phyloP scores from a whole-genome alignment of 2,797 vertebrate species.

The Callimico goeldii region DNA sequence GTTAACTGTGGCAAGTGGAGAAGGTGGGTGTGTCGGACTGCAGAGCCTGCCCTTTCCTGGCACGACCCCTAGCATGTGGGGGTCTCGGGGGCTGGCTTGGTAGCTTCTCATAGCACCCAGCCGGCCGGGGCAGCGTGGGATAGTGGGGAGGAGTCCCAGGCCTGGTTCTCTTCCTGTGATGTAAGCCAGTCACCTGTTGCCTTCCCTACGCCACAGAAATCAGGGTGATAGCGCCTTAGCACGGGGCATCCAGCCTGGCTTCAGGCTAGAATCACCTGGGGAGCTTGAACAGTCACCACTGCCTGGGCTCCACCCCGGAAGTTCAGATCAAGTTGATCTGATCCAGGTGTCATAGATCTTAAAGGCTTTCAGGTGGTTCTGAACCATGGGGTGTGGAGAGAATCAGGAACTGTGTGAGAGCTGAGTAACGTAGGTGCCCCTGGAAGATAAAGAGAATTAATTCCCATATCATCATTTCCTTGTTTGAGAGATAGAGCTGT shows the following conservation, averaged over 20 bases:
- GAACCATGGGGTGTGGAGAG: background rate
- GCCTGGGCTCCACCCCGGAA: background rate
- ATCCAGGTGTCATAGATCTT: background rate
- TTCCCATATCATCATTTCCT: background rate
- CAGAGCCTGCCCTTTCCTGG: background rate
- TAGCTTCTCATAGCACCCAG: background rate
- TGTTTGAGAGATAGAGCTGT: background rate
- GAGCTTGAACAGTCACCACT: too few relatives aligned
- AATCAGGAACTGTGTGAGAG: background rate
- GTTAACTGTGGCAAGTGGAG: too few relatives aligned
- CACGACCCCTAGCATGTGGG: background rate
- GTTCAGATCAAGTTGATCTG: background rate
- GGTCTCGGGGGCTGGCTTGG: background rate
- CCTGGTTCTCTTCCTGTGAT: background rate
- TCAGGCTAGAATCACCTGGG: background rate
- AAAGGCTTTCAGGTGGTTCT: background rate
- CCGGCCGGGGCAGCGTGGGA: background rate
- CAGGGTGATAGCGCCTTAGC: rapidly evolving
- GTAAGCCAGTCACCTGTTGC: background rate
- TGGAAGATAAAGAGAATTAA: background rate
- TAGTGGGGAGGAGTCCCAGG: background rate
- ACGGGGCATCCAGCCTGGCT: background rate
- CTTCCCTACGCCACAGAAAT: background rate
- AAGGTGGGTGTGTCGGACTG: background rate
- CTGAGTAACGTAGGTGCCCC: background rate